Evolutionary conservation across 2,797 vertebrate species (phyloP), one percentile per base, ranked within the genome.

Genomic region (Argentina silus): DNA sequence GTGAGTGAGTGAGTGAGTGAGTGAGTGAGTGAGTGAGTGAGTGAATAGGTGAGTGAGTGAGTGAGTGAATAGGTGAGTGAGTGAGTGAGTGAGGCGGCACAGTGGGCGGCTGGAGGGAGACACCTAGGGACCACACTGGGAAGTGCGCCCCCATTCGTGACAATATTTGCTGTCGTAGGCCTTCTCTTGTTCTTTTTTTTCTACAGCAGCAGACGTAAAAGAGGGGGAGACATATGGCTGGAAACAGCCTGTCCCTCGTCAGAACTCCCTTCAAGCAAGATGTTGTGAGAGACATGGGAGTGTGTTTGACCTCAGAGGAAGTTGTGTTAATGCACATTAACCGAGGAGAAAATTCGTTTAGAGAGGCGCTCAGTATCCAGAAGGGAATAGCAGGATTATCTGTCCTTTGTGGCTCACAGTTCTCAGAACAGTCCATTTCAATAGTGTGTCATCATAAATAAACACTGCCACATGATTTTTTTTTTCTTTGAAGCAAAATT

Each of bases 401-500:
- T 62, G 67, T 78, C 74, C 65, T n/a, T 44, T 36, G 27, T 36
- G 27, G 19, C 78, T 81, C 69, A 47, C 44, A 6, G 60, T 78
- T 80, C 72, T 44, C 71, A 79, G 72, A 83, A 2, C 48, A 77
- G 17, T 15, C 36, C 53, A 55, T 64, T 57, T 74, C 48, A 71
- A 67, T 64, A 59, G 44, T 27, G 43, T 55, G 59, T 53, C 64
- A 74, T 75, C 71, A 67, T 19, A 55, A 10, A 76, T 57, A 73
- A 23, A 81, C 78, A 83, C 48, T 85, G 82, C 60, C 81, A 36
- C 62, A 76, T 75, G 27, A 72, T 69, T 68, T 61, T 73, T 47
- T 2, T 72, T 74, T 78, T 83, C 79, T 56, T 67, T 83, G 77
- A 86, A 81, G 78, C 85, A 80, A 79, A 85, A 83, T 85, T 79